These are phyloP conservation scores for Sericinus montela DNA, from an alignment of 2,888 invertebrate genomes.

Conservation along the genomic window DNA sequence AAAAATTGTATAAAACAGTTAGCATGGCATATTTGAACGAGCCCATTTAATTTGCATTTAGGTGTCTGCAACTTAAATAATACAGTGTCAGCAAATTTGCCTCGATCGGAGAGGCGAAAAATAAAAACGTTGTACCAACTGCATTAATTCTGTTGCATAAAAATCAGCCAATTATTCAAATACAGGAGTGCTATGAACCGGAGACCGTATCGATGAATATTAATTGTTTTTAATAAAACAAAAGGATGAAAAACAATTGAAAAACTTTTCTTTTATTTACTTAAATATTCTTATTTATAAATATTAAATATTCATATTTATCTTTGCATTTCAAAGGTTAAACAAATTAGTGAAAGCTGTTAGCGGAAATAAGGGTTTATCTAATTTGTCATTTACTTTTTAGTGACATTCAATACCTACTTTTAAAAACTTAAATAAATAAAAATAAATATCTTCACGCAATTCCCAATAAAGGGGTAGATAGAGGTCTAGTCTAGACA, in stretches of 20 bases:
- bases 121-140: conserved; percentile 65
- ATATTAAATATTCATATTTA: too few relatives aligned
- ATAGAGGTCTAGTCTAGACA: too few relatives aligned
- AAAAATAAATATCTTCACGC: too few relatives aligned
- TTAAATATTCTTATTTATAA: too few relatives aligned
- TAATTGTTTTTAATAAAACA: conserved; percentile 62
- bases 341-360: too few relatives aligned
- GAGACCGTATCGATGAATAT: conserved; percentile 71
- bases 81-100: conserved; percentile 30
- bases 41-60: conserved; percentile 15
- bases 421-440: too few relatives aligned
- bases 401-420: too few relatives aligned
- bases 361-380: too few relatives aligned
- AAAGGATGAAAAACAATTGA: conserved; percentile 21
- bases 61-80: conserved; percentile 20
- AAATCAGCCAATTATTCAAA: conserved; percentile 79
- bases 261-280: conserved; percentile 8
- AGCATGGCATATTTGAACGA: conserved; percentile 14
- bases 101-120: conserved; percentile 42
- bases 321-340: too few relatives aligned
- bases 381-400: too few relatives aligned
- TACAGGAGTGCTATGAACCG: conserved; percentile 56
- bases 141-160: conserved; percentile 76
- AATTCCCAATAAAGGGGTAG: too few relatives aligned
- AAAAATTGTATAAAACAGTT: conserved; percentile 14